Percentiles rank a stretch among this genome's conserved stretches.
Conservation (phyloP, 64 coral and sea anemone genomes). For the Orbicella faveolata region DNA sequence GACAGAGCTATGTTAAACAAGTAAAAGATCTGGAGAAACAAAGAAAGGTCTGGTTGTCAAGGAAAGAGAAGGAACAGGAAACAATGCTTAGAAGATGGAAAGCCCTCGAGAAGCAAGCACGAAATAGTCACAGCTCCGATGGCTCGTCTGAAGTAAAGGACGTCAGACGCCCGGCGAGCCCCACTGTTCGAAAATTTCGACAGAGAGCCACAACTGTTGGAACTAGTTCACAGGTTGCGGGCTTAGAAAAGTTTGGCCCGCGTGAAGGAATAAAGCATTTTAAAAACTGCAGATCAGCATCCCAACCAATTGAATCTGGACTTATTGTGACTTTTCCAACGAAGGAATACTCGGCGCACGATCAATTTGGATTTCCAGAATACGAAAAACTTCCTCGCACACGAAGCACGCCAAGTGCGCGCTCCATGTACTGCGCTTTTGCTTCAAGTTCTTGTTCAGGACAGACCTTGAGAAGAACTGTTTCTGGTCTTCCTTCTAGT, state of each 20-base stretch:
- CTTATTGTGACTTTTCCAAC: background rate
- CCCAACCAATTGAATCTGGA: background rate
- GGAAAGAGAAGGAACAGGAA: slow-evolving; percentile 68
- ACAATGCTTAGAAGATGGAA: slow-evolving; percentile 63
- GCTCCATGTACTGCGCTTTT: background rate
- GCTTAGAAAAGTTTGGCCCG: background rate
- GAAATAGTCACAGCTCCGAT: background rate
- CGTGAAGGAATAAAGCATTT: slow-evolving; percentile 1
- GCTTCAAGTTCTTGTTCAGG: background rate
- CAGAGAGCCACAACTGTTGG: slow-evolving; percentile 5
- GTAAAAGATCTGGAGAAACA: slow-evolving; percentile 68
- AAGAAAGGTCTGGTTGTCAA: slow-evolving; percentile 66
- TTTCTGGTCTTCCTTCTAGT: background rate
- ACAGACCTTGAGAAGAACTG: background rate
- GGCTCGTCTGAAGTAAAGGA: background rate
- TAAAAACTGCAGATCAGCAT: background rate
- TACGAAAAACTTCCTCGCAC: background rate
- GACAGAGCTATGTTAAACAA: slow-evolving; percentile 79
- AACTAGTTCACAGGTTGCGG: background rate
- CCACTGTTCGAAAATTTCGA: background rate
- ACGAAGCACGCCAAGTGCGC: background rate
- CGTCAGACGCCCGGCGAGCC: background rate
- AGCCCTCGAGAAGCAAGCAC: slow-evolving; percentile 26
- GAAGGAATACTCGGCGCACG: background rate
- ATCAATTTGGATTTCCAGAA: background rate